Percentiles rank a stretch among this genome's conserved stretches.
Conservation (phyloP, 1,140 invertebrate genomes). For the Psilanteris sp. region DNA sequence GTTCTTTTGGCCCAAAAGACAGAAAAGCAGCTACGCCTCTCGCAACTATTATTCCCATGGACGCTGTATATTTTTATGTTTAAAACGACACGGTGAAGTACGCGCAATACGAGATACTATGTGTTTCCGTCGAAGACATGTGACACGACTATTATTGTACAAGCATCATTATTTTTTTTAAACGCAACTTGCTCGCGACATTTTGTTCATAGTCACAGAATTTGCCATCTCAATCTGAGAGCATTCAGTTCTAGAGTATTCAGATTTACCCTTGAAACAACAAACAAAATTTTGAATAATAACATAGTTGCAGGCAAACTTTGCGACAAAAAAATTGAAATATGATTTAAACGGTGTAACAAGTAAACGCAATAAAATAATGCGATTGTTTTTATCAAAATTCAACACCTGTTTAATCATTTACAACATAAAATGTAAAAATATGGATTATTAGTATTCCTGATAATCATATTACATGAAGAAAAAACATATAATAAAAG, state of each 20-base stretch:
- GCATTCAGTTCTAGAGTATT: constrained; percentile 19
- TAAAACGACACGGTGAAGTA: constrained; percentile 39
- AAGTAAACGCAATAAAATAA: too few relatives aligned
- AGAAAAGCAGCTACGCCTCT: constrained; percentile 48
- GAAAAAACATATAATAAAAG: too few relatives aligned
- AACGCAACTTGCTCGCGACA: constrained; percentile 28
- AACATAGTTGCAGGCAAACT: constrained; percentile 5
- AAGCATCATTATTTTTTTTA: constrained; percentile 56
- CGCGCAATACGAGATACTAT: constrained; percentile 29
- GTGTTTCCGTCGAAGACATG: constrained; percentile 43
- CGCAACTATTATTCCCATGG: constrained; percentile 53
- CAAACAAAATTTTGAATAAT: constrained; percentile 40
- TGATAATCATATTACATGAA: too few relatives aligned
- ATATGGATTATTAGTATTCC: too few relatives aligned
- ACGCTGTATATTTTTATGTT: constrained; percentile 49
- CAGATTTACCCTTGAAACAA: constrained; percentile 29
- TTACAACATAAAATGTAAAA: too few relatives aligned
- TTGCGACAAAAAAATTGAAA: too few relatives aligned
- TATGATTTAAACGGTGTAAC: too few relatives aligned
- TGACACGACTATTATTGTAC: constrained; percentile 54
- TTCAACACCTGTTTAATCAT: too few relatives aligned
- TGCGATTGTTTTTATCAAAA: too few relatives aligned
- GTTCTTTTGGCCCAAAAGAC: constrained; percentile 55
- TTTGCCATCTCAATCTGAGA: constrained; percentile 23
- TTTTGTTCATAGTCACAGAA: constrained; percentile 28